Percentiles rank a stretch among this genome's conserved stretches.
These are phyloP conservation scores for Podargus strigoides DNA, from an alignment of 2,797 vertebrate genomes.

Conservation along the genomic window DNA sequence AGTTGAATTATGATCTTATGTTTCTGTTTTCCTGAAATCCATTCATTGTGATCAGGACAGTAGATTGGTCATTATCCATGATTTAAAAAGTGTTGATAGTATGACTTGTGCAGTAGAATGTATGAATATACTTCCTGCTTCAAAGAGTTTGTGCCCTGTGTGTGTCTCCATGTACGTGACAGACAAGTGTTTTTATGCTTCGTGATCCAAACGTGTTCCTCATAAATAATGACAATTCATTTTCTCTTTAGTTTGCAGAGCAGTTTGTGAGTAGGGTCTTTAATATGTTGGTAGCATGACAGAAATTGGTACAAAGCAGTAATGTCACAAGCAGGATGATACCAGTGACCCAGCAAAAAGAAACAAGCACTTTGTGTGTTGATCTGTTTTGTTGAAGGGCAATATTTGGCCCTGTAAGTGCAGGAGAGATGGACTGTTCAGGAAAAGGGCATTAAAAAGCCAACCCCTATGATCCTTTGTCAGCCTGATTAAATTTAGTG, in stretches of 20 bases:
- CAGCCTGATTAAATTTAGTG: conserved; percentile 37
- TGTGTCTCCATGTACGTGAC: rapidly evolving
- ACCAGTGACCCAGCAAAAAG: conserved; percentile 21
- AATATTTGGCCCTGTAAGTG: neutral
- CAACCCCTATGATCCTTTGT: conserved; percentile 24
- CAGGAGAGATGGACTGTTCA: neutral
- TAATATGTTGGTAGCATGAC: neutral
- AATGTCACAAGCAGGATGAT: neutral
- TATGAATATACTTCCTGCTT: neutral
- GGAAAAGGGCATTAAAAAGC: neutral
- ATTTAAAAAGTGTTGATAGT: neutral
- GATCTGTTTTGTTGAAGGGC: conserved; percentile 12
- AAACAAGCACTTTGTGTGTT: neutral
- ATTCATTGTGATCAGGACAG: neutral
- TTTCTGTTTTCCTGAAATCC: neutral
- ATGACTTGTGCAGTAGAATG: neutral
- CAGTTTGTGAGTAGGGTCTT: neutral
- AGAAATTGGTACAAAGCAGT: neutral
- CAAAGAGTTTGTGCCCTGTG: neutral
- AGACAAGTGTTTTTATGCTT: neutral
- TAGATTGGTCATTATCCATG: neutral
- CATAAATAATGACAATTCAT: neutral
- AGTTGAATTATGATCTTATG: neutral
- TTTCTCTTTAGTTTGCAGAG: neutral
- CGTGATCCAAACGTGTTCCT: neutral